A percentile compares a stretch with the other conserved stretches of the same genome.
Evolutionary conservation across 2,888 invertebrate genomes (phyloP).

Genomic region (Pristionchus maxplancki): DNA sequence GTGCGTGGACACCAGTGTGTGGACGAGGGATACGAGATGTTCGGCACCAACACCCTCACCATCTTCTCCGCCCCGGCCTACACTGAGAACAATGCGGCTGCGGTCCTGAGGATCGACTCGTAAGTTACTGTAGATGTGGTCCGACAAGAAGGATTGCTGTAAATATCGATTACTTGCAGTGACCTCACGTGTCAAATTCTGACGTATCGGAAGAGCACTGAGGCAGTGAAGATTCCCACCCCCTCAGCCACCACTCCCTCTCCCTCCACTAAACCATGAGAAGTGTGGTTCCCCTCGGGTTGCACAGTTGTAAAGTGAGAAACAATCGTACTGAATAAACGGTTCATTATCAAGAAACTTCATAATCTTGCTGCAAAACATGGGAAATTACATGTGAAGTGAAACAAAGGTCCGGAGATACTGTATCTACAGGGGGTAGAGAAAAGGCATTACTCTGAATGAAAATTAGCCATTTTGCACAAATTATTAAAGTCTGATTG

Average conservation of each 20-base stretch:
- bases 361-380: too few relatives aligned
- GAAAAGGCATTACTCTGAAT: too few relatives aligned
- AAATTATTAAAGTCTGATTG: too few relatives aligned
- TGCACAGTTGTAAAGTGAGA: background rate
- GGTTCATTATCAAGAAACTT: background rate
- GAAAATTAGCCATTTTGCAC: too few relatives aligned
- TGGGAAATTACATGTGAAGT: too few relatives aligned
- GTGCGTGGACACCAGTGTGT: slow-evolving; percentile 47
- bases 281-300: background rate
- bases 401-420: too few relatives aligned
- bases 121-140: background rate
- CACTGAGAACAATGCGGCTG: slow-evolving; percentile 39
- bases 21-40: slow-evolving; percentile 35
- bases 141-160: too few relatives aligned
- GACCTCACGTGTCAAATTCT: slow-evolving; percentile 39
- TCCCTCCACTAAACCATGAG: background rate
- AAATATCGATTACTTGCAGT: background rate
- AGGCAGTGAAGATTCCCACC: slow-evolving; percentile 5
- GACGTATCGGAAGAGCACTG: background rate
- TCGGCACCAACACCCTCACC: slow-evolving; percentile 53
- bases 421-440: too few relatives aligned
- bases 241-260: background rate
- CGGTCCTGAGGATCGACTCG: slow-evolving; percentile 7
- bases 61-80: slow-evolving; percentile 59
- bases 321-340: background rate